Conservation (phyloP, 1,140 invertebrate genomes). For the Lanistes nyassanus region DNA sequence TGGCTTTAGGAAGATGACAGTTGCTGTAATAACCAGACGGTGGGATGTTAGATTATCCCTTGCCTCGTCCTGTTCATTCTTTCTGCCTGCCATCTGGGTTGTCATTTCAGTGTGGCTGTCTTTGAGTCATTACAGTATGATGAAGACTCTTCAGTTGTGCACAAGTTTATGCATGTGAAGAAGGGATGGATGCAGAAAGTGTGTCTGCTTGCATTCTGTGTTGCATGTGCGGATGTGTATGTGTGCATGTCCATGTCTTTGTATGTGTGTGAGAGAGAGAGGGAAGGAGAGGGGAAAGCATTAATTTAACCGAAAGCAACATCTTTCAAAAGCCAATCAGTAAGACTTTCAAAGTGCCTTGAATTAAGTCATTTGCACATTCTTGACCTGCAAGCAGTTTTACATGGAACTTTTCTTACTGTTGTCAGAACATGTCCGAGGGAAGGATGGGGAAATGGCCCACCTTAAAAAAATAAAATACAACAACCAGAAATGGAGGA, state of each 20-base stretch:
- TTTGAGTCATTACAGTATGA: neutral
- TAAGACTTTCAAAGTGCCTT: neutral
- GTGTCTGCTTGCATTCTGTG: neutral
- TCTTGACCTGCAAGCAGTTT: neutral
- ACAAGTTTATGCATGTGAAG: neutral
- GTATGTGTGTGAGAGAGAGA: neutral
- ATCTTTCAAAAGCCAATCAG: too few relatives aligned
- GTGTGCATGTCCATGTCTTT: neutral
- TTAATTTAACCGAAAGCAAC: neutral
- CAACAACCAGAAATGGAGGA: too few relatives aligned
- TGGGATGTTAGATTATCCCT: neutral
- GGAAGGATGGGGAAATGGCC: neutral
- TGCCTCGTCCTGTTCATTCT: neutral
- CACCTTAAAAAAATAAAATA: too few relatives aligned
- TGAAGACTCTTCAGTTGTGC: neutral
- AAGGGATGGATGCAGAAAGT: neutral
- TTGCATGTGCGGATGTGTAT: too few relatives aligned
- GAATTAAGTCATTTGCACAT: neutral
- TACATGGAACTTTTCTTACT: neutral
- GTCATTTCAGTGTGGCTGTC: neutral
- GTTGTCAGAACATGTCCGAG: neutral
- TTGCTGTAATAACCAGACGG: neutral
- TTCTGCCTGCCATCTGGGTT: neutral
- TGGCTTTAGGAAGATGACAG: constrained; percentile 8
- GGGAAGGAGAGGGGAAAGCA: neutral